Conservation (phyloP, 37 sponge, comb jelly and placozoan genomes). For the Halichondria panicea region DNA sequence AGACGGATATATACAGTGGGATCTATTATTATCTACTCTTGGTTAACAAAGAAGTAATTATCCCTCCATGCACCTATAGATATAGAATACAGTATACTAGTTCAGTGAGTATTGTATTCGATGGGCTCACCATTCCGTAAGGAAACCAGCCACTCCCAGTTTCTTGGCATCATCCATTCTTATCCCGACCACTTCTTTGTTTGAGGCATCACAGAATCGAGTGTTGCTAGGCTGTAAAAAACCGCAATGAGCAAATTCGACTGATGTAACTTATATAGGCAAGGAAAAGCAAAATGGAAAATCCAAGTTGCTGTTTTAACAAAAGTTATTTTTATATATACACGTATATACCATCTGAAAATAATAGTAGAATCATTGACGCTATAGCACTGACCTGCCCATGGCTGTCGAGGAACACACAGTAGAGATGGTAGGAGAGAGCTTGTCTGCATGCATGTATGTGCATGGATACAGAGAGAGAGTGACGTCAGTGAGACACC, state of each 20-base stretch:
- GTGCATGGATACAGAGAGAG: neutral
- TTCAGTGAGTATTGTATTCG: no score
- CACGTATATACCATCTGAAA: neutral
- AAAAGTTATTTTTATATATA: neutral
- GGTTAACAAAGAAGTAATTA: no score
- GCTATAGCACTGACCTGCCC: slow-evolving; percentile 50
- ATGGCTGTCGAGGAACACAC: slow-evolving; percentile 53
- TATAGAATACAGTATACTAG: no score
- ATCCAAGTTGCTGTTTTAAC: no score
- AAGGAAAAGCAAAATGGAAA: no score
- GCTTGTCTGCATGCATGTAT: slow-evolving; percentile 47
- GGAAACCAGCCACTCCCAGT: slow-evolving; percentile 67
- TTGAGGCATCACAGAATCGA: slow-evolving; percentile 43
- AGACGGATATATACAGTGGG: neutral
- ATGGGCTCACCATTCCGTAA: slow-evolving; percentile 75
- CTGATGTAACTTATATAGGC: no score
- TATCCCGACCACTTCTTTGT: slow-evolving; percentile 42
- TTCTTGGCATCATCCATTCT: slow-evolving; percentile 55
- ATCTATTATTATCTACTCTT: no score
- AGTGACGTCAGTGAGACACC: neutral
- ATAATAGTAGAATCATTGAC: neutral
- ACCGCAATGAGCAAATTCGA: no score
- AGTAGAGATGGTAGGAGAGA: slow-evolving; percentile 71
- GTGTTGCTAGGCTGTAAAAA: slow-evolving; percentile 41
- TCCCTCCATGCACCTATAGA: no score